Conservation (phyloP, 1,140 invertebrate species). For the Caenorhabditis elegans region DNA sequence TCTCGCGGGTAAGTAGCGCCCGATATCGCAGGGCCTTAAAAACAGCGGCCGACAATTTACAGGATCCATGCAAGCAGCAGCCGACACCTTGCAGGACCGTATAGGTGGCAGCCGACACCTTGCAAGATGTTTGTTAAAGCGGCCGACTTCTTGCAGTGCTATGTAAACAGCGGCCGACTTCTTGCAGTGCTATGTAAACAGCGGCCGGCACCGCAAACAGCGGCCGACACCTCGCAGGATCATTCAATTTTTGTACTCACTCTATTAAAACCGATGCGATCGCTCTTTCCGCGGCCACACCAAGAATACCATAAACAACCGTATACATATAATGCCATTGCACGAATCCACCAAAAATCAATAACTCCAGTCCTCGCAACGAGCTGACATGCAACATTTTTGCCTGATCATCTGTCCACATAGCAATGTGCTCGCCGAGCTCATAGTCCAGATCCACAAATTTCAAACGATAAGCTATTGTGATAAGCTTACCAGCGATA, state of each 20-base stretch:
- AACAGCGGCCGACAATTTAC: no score
- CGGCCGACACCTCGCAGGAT: no score
- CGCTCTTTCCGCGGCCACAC: neutral
- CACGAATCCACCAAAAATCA: neutral
- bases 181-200: no score
- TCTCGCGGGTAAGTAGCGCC: no score
- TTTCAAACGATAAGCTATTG: neutral
- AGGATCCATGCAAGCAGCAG: no score
- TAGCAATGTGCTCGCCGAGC: neutral
- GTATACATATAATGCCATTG: neutral
- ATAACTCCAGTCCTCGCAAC: neutral
- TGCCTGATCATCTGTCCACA: neutral
- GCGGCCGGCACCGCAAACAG: no score
- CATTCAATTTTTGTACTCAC: no score
- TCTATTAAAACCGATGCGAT: neutral
- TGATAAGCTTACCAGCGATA: neutral
- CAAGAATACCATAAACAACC: neutral
- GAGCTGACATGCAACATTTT: neutral
- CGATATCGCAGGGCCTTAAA: no score
- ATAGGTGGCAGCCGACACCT: no score
- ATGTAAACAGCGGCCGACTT: neutral
- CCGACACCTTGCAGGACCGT: no score
- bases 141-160: neutral
- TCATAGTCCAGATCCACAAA: neutral
- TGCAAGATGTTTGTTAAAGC: neutral